Conservation (phyloP, 2,113 vertebrate genomes). For the Phaethon lepturus region DNA sequence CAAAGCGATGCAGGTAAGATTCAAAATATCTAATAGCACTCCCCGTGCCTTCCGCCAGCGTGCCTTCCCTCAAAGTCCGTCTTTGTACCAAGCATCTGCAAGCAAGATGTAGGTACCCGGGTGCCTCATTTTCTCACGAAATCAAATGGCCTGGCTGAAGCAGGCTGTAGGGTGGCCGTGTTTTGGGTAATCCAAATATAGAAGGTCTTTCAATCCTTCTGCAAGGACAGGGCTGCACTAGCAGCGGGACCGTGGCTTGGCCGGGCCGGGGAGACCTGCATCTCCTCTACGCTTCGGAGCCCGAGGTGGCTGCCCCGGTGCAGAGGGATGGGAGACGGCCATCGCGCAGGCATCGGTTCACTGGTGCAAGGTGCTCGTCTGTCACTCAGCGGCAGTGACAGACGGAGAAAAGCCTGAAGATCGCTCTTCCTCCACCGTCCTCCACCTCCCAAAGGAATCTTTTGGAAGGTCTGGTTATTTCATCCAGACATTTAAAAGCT, state of each 20-base stretch:
- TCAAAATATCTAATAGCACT: neutral
- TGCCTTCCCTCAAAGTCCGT: neutral
- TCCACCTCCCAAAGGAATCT: neutral
- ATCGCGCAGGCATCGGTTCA: rapidly evolving
- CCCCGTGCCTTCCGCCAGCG: neutral
- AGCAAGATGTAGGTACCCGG: neutral
- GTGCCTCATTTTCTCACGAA: neutral
- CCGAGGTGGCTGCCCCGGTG: neutral
- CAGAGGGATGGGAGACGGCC: neutral
- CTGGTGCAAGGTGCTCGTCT: neutral
- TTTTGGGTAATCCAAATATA: neutral
- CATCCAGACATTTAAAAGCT: neutral
- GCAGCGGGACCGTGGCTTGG: neutral
- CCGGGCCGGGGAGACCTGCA: rapidly evolving
- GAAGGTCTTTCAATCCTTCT: neutral
- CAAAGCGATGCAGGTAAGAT: neutral
- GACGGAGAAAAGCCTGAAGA: neutral
- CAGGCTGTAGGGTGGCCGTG: neutral
- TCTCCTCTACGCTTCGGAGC: neutral
- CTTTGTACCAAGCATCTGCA: neutral
- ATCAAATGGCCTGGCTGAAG: neutral
- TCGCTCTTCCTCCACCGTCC: neutral
- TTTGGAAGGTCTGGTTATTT: neutral
- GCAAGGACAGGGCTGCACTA: neutral
- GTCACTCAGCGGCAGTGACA: neutral